These are phyloP conservation scores for Motacilla alba DNA, from an alignment of 2,113 vertebrate species.

Conservation along the genomic window DNA sequence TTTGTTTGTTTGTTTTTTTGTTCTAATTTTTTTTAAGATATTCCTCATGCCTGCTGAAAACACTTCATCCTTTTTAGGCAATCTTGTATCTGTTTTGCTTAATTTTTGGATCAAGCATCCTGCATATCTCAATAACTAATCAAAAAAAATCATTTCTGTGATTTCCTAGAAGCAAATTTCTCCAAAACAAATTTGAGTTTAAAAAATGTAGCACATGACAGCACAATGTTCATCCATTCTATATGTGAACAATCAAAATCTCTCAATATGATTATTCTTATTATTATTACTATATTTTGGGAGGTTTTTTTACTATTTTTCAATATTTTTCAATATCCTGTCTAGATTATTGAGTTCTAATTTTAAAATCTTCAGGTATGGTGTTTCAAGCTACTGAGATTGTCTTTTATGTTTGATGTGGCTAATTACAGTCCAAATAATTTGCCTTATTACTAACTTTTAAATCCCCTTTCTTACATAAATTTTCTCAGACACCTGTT, in stretches of 20 bases:
- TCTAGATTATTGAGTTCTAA: background rate
- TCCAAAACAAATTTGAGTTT: background rate
- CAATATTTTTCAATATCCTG: background rate
- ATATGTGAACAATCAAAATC: background rate
- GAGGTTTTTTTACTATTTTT: background rate
- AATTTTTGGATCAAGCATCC: background rate
- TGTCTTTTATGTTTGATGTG: background rate
- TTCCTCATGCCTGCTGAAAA: background rate
- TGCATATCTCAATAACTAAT: background rate
- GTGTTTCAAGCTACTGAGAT: background rate
- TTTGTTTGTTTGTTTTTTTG: background rate
- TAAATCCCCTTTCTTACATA: background rate
- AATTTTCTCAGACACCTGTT: background rate
- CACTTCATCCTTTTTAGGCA: background rate
- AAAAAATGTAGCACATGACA: fast-evolving
- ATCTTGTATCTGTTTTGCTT: background rate
- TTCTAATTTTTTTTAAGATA: background rate
- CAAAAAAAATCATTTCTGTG: fast-evolving
- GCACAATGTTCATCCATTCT: background rate
- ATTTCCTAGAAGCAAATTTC: background rate
- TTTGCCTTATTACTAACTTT: background rate
- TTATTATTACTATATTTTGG: background rate
- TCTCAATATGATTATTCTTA: background rate
- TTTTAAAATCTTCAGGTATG: background rate
- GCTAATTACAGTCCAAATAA: background rate